phyloP scores from a whole-genome alignment of 2,113 vertebrate genomes.

The Sylvilagus bachmani region DNA sequence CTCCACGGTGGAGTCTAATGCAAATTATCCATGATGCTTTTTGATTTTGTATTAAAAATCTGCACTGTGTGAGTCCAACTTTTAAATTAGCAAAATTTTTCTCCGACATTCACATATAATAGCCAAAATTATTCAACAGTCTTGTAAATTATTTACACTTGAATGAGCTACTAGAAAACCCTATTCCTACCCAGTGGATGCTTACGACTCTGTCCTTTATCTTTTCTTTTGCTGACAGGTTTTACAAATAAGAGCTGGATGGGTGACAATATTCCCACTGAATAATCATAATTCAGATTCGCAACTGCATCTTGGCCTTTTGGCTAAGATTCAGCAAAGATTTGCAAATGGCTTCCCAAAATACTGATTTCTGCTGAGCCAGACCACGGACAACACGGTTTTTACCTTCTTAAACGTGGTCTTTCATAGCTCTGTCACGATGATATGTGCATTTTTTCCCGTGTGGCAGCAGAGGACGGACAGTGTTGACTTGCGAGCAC shows the following conservation, averaged over 20 bases:
- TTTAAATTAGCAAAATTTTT: conserved; percentile 63
- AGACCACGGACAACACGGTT: background rate
- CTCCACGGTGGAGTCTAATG: conserved; percentile 33
- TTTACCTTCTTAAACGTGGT: background rate
- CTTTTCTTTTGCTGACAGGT: background rate
- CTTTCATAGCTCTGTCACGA: background rate
- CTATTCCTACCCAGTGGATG: background rate
- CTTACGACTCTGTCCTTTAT: background rate
- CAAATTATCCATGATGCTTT: conserved; percentile 51
- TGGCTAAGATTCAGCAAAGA: background rate
- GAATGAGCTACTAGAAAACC: conserved; percentile 48
- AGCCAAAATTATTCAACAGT: conserved; percentile 44
- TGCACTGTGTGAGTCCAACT: conserved; percentile 59
- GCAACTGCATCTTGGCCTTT: background rate
- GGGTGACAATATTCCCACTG: background rate
- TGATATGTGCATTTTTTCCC: background rate
- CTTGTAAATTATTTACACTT: conserved; percentile 68
- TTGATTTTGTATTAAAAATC: conserved; percentile 61
- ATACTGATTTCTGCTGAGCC: background rate
- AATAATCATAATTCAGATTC: conserved; percentile 29
- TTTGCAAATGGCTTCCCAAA: background rate
- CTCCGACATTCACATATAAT: conserved; percentile 56
- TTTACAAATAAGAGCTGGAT: conserved; percentile 25
- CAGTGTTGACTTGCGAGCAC: too few relatives aligned
- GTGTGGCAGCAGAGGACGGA: background rate